phyloP scores from a whole-genome alignment of 2,113 vertebrate species.

The Axis porcinus region DNA sequence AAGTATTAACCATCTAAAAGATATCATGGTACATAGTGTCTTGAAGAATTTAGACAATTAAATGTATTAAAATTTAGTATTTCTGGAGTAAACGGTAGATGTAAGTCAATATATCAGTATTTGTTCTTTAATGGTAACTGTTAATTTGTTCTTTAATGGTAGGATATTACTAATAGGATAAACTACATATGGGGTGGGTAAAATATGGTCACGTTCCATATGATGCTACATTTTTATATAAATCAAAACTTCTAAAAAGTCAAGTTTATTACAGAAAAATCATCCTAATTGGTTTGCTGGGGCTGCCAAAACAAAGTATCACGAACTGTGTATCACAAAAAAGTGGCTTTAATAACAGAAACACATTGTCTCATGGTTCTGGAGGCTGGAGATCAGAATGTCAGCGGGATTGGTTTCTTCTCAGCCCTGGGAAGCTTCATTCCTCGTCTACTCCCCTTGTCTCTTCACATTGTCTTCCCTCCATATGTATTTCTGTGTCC shows the following conservation, averaged over 20 bases:
- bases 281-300: neutral
- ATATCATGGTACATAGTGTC: neutral
- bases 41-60: neutral
- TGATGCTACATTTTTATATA: neutral
- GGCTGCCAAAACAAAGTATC: neutral
- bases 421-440: neutral
- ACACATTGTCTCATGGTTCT: neutral
- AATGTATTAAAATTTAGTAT: neutral
- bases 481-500: accelerated
- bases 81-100: neutral
- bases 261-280: neutral
- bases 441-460: accelerated
- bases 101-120: neutral
- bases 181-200: neutral
- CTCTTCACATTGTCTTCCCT: neutral
- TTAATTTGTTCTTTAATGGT: neutral
- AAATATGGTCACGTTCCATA: neutral
- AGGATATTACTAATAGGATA: neutral
- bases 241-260: neutral
- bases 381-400: neutral
- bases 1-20: neutral
- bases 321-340: neutral
- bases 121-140: neutral
- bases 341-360: neutral
- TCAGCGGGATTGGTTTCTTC: neutral